These are phyloP conservation scores for Heliconius nattereri DNA, from an alignment of 1,140 invertebrate species.

Conservation along the genomic window DNA sequence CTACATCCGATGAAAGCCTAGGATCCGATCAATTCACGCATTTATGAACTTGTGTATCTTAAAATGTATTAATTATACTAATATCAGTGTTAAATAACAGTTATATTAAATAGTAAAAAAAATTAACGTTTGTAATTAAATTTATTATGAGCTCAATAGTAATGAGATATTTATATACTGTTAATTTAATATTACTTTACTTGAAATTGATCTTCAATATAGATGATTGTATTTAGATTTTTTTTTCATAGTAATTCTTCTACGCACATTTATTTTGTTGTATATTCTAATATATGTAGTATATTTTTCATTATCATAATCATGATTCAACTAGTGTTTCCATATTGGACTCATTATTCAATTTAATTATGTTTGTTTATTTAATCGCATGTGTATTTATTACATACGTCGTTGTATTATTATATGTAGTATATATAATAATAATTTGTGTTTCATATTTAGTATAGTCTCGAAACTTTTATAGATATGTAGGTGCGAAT, in stretches of 20 bases:
- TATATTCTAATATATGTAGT: no score
- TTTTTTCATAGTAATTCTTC: background rate
- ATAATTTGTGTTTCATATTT: no score
- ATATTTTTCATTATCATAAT: background rate
- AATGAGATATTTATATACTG: background rate
- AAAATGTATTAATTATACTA: background rate
- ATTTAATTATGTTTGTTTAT: background rate
- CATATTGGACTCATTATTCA: background rate
- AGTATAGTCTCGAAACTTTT: background rate
- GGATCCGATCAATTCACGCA: constrained; percentile 69
- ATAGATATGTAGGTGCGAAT: constrained; percentile 4
- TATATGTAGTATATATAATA: no score
- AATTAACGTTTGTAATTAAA: background rate
- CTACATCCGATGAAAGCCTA: constrained; percentile 62
- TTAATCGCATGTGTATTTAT: background rate
- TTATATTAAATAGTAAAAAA: background rate
- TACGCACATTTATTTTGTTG: background rate
- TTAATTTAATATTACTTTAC: background rate
- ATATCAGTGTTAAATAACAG: background rate
- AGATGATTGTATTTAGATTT: background rate
- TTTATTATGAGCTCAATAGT: background rate
- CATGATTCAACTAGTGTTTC: background rate
- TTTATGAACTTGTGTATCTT: constrained; percentile 50
- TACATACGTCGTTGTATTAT: no score
- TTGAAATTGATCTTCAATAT: background rate